phyloP scores from a whole-genome alignment of 2,113 vertebrate species.

The Hystrix brachyura region DNA sequence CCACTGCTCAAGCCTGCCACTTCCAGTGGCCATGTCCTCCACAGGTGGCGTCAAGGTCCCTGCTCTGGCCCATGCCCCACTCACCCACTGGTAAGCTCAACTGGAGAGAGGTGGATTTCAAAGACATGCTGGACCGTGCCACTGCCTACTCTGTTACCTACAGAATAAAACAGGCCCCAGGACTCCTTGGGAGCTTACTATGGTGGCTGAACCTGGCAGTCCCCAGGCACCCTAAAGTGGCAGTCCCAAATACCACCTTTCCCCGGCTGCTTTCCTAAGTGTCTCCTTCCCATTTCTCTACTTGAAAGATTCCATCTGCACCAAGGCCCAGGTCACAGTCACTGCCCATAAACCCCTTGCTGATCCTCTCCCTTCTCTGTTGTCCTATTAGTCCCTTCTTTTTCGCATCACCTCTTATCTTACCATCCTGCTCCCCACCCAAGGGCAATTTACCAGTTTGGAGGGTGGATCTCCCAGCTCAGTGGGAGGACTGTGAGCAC shows the following conservation, averaged over 20 bases:
- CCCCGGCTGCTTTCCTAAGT: neutral
- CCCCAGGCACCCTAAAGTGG: neutral
- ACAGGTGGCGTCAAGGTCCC: neutral
- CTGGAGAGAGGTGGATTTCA: neutral
- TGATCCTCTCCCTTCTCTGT: neutral
- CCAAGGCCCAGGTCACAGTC: neutral
- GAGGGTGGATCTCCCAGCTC: neutral
- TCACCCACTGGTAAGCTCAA: neutral
- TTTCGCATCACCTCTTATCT: neutral
- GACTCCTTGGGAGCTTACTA: neutral
- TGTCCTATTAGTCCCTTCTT: neutral
- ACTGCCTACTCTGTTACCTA: neutral
- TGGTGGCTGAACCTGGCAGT: neutral
- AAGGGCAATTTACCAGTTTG: neutral
- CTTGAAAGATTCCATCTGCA: neutral
- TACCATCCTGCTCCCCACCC: neutral
- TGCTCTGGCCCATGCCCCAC: neutral
- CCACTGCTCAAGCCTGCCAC: rapidly evolving
- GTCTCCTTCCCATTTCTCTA: neutral
- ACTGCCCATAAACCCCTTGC: neutral
- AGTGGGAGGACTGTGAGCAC: neutral
- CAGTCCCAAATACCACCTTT: neutral
- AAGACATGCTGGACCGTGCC: neutral
- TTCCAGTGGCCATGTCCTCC: neutral
- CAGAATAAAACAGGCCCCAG: neutral